Evolutionary conservation across 92 coral and sea anemone genomes (phyloP).

Genomic region (Siderastrea siderea): DNA sequence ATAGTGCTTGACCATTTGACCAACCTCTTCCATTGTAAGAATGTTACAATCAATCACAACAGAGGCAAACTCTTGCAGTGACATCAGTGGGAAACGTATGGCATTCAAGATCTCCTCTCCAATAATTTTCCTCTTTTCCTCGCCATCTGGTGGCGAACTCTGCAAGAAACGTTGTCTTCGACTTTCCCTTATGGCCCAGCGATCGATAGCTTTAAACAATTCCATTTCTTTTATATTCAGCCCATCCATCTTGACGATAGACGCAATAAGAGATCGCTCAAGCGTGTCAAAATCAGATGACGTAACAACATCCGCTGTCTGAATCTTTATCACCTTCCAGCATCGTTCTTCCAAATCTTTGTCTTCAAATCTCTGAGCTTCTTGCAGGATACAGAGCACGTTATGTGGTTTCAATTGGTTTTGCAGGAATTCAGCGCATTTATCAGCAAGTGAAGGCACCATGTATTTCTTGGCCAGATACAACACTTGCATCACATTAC

Average conservation of each 20-base stretch:
- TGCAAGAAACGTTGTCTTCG: not conserved
- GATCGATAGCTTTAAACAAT: constrained; percentile 71
- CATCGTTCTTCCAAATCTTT: constrained; percentile 52
- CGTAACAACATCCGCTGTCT: constrained; percentile 56
- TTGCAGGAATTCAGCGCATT: constrained; percentile 53
- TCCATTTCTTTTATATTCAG: constrained; percentile 60
- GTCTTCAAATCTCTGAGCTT: constrained; percentile 65
- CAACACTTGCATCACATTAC: constrained; percentile 67
- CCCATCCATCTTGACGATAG: constrained; percentile 56
- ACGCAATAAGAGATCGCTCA: constrained; percentile 54
- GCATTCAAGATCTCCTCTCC: constrained; percentile 55
- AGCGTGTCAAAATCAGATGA: constrained; percentile 39
- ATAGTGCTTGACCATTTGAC: not conserved
- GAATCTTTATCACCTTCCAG: constrained; percentile 55
- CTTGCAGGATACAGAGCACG: constrained; percentile 61
- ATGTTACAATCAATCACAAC: constrained; percentile 19
- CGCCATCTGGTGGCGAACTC: constrained; percentile 5
- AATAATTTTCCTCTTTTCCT: constrained; percentile 55
- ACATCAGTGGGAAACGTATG: constrained; percentile 40
- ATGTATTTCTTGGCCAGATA: constrained; percentile 82
- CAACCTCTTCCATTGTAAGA: constrained; percentile 5
- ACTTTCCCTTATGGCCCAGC: constrained; percentile 64
- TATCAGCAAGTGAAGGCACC: constrained; percentile 66
- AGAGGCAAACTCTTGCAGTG: constrained; percentile 15
- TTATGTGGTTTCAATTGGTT: constrained; percentile 23